phyloP scores from a whole-genome alignment of 2,113 vertebrate species.

The Leptobrachium ailaonicum region DNA sequence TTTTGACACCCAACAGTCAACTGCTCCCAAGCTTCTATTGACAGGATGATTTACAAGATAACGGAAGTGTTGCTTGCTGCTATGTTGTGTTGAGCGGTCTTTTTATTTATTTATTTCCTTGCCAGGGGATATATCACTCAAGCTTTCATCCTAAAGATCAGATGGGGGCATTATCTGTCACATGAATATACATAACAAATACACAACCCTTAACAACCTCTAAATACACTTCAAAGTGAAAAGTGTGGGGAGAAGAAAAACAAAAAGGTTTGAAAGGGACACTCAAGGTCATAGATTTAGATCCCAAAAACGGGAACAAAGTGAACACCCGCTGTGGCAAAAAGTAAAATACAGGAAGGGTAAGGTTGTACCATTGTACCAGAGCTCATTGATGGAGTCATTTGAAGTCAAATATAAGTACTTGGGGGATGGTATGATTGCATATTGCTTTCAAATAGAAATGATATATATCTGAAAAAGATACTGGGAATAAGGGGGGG shows the following conservation, averaged over 20 bases:
- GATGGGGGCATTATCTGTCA: neutral
- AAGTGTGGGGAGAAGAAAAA: neutral
- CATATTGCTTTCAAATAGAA: too few relatives aligned
- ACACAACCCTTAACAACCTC: neutral
- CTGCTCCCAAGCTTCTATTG: neutral
- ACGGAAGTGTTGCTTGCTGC: neutral
- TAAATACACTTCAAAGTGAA: slow-evolving; percentile 6
- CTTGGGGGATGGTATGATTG: neutral
- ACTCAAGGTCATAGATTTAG: neutral
- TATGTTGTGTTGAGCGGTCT: too few relatives aligned
- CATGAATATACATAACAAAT: slow-evolving; percentile 12
- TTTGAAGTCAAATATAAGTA: neutral
- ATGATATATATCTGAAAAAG: too few relatives aligned
- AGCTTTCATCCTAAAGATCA: neutral
- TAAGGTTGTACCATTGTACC: neutral
- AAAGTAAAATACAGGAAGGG: neutral
- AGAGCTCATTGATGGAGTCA: neutral
- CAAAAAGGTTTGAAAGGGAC: neutral
- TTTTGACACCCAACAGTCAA: neutral
- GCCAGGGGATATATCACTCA: neutral
- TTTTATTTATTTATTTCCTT: too few relatives aligned
- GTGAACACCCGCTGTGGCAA: neutral
- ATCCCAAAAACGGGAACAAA: neutral
- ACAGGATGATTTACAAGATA: slow-evolving; percentile 12
- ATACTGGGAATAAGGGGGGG: too few relatives aligned